Conservation (phyloP, 64 coral and sea anemone genomes). For the Platygyra sinensis region DNA sequence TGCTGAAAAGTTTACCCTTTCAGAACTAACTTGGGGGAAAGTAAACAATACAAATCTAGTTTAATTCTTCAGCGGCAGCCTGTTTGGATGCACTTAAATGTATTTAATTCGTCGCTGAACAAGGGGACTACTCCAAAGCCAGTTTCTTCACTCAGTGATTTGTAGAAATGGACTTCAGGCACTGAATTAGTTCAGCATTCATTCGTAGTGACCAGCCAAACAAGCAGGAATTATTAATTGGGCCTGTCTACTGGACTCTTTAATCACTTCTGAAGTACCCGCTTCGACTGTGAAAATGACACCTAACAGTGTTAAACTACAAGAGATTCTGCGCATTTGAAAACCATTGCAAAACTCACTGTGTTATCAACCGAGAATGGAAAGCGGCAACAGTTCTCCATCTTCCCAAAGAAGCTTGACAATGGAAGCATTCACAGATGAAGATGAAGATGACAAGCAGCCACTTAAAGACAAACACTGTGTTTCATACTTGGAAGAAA, state of each 20-base stretch:
- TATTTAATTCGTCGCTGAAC: background rate
- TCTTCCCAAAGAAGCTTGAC: constrained; percentile 29
- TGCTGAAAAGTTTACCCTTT: background rate
- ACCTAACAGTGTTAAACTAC: background rate
- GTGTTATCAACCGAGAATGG: background rate
- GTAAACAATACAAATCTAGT: constrained; percentile 14
- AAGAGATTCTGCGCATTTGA: background rate
- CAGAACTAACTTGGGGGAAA: background rate
- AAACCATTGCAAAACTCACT: background rate
- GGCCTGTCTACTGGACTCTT: too few species aligned
- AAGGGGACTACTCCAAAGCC: too few species aligned
- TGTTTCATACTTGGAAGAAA: constrained; percentile 64
- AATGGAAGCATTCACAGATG: constrained; percentile 23
- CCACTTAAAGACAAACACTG: constrained; percentile 31
- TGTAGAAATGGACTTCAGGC: too few species aligned
- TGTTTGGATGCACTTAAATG: background rate
- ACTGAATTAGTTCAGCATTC: too few species aligned
- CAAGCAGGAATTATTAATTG: too few species aligned
- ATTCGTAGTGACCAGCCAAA: too few species aligned
- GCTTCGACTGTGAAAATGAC: too few species aligned
- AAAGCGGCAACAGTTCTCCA: background rate
- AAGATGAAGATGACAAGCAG: constrained; percentile 27
- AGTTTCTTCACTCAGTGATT: too few species aligned
- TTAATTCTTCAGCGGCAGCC: background rate
- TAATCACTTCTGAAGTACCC: too few species aligned